Conservation (phyloP, 1,140 invertebrate genomes). For the Anagrus nilaparvatae region DNA sequence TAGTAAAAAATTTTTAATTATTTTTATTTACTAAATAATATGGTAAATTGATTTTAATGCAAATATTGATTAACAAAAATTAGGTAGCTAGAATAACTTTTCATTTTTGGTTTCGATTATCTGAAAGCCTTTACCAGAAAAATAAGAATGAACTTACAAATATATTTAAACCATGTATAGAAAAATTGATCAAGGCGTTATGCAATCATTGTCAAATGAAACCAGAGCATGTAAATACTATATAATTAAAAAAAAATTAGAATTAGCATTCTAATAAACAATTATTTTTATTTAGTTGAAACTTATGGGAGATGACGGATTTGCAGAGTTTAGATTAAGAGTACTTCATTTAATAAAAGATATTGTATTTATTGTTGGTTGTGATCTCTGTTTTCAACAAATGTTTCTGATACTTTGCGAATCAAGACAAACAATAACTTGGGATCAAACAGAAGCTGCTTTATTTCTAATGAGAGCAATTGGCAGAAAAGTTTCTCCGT, state of each 20-base stretch:
- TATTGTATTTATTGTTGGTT: slow-evolving; percentile 93
- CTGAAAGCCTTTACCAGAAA: slow-evolving; percentile 84
- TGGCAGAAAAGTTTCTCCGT: slow-evolving; percentile 91
- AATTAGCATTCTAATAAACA: slow-evolving; percentile 3
- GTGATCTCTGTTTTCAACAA: slow-evolving; percentile 80
- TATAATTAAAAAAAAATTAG: too few relatives aligned
- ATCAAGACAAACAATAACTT: slow-evolving; percentile 47
- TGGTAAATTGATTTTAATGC: neutral
- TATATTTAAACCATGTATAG: slow-evolving; percentile 81
- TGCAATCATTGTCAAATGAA: slow-evolving; percentile 85
- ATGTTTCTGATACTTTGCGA: slow-evolving; percentile 58
- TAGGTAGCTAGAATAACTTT: slow-evolving; percentile 94
- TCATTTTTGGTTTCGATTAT: slow-evolving; percentile 91
- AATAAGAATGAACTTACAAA: slow-evolving; percentile 68
- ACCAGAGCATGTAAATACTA: slow-evolving; percentile 63
- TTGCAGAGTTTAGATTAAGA: slow-evolving; percentile 77
- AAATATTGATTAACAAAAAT: neutral
- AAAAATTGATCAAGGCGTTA: slow-evolving; percentile 74
- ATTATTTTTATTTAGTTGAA: neutral
- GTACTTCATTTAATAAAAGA: slow-evolving; percentile 92
- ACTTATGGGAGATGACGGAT: slow-evolving; percentile 44
- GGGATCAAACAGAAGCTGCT: slow-evolving; percentile 88
- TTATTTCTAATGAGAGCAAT: slow-evolving; percentile 92
- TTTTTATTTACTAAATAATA: too few relatives aligned
- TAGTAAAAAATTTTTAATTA: slow-evolving; percentile 23